A percentile compares a stretch with the other conserved stretches of the same genome.
Conservation (phyloP, 2,797 vertebrate species). For the Sebastes steindachneri region DNA sequence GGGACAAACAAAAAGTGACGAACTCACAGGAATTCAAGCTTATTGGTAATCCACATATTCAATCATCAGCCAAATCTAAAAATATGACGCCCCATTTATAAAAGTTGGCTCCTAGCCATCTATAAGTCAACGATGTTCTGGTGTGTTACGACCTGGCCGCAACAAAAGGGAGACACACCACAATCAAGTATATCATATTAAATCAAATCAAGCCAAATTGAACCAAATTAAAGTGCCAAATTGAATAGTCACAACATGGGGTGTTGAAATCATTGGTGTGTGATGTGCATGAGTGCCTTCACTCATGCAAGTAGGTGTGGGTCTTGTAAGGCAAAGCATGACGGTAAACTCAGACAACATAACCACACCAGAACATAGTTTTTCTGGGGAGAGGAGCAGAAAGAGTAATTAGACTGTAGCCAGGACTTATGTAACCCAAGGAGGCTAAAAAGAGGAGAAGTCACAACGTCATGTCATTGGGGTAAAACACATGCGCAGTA, state of each 20-base stretch:
- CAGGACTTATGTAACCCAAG: neutral
- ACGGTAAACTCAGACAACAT: neutral
- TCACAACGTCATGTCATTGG: neutral
- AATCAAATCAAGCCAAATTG: neutral
- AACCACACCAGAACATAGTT: neutral
- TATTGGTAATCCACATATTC: neutral
- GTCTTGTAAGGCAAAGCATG: neutral
- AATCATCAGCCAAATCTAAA: neutral
- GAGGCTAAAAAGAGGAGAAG: neutral
- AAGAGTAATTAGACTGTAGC: neutral
- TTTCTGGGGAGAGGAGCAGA: neutral
- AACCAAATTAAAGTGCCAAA: neutral
- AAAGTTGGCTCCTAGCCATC: neutral
- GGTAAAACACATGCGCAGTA: neutral
- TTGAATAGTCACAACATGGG: neutral
- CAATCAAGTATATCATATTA: rapidly evolving
- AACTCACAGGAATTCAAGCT: neutral
- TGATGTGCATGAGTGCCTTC: neutral
- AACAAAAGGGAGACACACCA: neutral
- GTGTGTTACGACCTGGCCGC: neutral
- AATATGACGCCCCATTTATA: neutral
- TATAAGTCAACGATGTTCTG: neutral
- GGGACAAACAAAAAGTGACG: neutral
- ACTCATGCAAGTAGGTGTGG: neutral
- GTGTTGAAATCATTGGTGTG: neutral